Conservation (phyloP, 2,797 vertebrate genomes). For the Remorina albescens region DNA sequence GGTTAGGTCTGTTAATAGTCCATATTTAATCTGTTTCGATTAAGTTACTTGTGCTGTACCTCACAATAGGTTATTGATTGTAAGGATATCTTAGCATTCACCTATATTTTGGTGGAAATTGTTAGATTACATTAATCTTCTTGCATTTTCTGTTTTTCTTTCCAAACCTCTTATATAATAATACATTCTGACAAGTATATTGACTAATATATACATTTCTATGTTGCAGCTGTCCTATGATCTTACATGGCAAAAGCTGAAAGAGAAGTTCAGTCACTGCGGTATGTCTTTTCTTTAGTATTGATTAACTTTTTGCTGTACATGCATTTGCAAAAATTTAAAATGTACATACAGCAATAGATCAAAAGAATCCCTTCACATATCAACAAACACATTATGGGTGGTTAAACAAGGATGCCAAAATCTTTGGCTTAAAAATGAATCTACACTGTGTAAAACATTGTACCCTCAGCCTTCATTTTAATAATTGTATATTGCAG, state of each 20-base stretch:
- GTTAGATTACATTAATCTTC: neutral
- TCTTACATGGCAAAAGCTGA: constrained; percentile 98
- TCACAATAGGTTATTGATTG: neutral
- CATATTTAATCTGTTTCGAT: neutral
- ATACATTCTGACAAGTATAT: neutral
- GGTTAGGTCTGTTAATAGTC: neutral
- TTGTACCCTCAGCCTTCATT: too few species aligned
- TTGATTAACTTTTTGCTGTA: neutral
- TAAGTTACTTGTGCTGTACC: neutral
- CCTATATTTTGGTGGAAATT: neutral
- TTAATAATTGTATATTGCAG: constrained; percentile 78
- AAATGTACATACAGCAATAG: neutral
- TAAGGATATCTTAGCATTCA: neutral
- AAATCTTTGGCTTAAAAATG: neutral
- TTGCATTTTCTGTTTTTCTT: neutral
- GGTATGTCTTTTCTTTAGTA: constrained; percentile 85
- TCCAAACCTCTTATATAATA: neutral
- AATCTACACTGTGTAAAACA: neutral
- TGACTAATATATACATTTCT: constrained; percentile 31
- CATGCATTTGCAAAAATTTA: neutral
- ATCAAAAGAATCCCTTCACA: neutral
- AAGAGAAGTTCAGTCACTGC: constrained; percentile 97
- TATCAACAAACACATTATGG: neutral
- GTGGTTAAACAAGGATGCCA: neutral
- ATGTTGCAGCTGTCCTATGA: constrained; percentile 96